Base-by-base conservation (phyloP, 2,797 vertebrate species). In the Lepus oiostolus region DNA sequence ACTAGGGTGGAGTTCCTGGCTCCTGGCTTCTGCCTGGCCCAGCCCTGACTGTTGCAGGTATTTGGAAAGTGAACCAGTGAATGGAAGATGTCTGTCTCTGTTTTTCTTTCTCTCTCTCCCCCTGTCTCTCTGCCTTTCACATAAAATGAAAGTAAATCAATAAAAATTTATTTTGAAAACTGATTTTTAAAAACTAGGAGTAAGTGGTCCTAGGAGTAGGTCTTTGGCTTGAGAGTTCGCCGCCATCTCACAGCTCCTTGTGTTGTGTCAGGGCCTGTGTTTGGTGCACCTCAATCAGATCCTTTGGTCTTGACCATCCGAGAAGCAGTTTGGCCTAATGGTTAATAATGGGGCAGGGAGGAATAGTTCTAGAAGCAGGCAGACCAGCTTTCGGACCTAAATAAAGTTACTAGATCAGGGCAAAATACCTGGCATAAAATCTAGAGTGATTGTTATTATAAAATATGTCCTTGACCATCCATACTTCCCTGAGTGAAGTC, bases 341-440 rank as follows among this genome's bases (percentile, higher is more conserved):
- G 63, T 83, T 94, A 80, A 86, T 77, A 77, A 81, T 30, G 42
- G 71, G 26, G 65, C 42, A 47, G 42, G 42, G 42, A 47, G 42
- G 42, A 47, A 47, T 47, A 1, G 32, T 94, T 94, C 86, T 88
- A 63, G 35, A 82, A 72, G 62, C 60, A 1, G 14, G 71, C 14
- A 84, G 7, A 70, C 28, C 13, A 8, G 72, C 28, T 94, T 95
- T 79, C 80, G 91, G 79, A 92, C 62, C 50, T 77, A 58, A 50
- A 28, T 47, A 75, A 94, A 91, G 54, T 92, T 88, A 79, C 24
- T 63, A 85, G 93, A 52, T 81, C 75, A 82, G 84, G 77, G 70
- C 42, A 94, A 91, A 93, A 92, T 83, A 42, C 70, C 75, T 85
- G 80, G 79, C 68, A 67, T 92, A 77, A 92, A 94, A 84, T 62